Evolutionary conservation across 2,797 vertebrate species (phyloP).

Genomic region (Heliangelus exortis): DNA sequence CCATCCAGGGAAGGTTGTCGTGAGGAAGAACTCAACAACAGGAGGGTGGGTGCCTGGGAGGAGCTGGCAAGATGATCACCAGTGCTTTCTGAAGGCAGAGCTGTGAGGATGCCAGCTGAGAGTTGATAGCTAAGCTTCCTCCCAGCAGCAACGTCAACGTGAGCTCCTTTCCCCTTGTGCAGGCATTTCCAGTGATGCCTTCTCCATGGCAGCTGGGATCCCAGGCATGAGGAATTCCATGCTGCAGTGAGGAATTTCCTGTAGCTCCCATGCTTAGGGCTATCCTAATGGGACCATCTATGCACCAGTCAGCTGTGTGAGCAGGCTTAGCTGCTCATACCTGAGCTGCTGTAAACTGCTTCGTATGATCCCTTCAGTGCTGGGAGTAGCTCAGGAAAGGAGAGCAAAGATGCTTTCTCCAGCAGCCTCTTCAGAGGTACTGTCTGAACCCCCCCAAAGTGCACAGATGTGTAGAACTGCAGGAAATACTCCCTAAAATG

Average conservation of each 20-base stretch:
- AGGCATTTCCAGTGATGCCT: background rate
- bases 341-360: background rate
- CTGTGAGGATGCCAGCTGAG: background rate
- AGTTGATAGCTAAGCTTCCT: background rate
- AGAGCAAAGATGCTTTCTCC: background rate
- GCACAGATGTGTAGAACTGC: background rate
- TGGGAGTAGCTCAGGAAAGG: background rate
- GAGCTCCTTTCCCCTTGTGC: fast-evolving
- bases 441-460: too few species aligned
- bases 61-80: background rate
- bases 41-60: background rate
- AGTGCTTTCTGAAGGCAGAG: conserved; percentile 26
- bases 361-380: fast-evolving
- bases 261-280: fast-evolving
- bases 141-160: fast-evolving
- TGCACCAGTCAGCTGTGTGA: background rate
- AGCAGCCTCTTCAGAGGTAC: background rate
- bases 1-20: conserved; percentile 21
- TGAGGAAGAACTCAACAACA: conserved; percentile 64
- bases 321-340: background rate
- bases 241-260: background rate
- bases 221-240: background rate
- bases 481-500: background rate
- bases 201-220: background rate
- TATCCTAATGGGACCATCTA: background rate